Base-by-base conservation (phyloP, 2,888 invertebrate species). In the Plebejus anna region DNA sequence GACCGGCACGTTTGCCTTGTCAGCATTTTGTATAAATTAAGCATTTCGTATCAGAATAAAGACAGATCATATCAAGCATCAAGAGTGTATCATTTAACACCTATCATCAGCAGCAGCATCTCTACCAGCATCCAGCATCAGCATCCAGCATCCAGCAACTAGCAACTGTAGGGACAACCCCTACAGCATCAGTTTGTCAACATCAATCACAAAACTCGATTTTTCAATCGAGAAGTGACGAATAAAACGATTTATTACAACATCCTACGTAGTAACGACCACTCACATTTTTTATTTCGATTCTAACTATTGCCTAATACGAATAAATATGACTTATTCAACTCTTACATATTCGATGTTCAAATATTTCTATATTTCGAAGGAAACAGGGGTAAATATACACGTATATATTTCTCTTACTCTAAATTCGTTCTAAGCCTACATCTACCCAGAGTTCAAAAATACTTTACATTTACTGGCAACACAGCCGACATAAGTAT, bases 401-500 rank as follows among this genome's bases (percentile, higher is more conserved):
- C 73, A 73, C 55, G 73, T 73, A 73, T 73, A 73, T 73, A 51
- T 73, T 73, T 73, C 73, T 73, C 73, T 55, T 73, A 73, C 16
- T 16, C 55, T 55, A 72, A 76, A 71, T 36, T 71, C 79, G 81
- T 83, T 80, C 81, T 84, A 83, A 83, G 83, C 81, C 82, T 82
- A 85, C 79, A 75, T 76, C 87, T 88, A 87, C 78, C 85, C 86
- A 89, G 88, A 89, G 84, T 86, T 87, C 84, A 83, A 80, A 79
- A 83, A 85, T 83, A 83, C 83, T 83, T 84, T 84, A 83, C 76
- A 76, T 79, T 80, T 79, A 76, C 75, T 77, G 72, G 75, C 78
- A 73, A 76, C 72, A 76, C 70, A 61, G 77, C 77, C 77, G 75
- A 78, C 79, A 77, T 79, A 75, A 75, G 75, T 77, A 76, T 76